These are phyloP conservation scores for Idaea dimidiata DNA, from an alignment of 2,888 invertebrate species.

Conservation along the genomic window DNA sequence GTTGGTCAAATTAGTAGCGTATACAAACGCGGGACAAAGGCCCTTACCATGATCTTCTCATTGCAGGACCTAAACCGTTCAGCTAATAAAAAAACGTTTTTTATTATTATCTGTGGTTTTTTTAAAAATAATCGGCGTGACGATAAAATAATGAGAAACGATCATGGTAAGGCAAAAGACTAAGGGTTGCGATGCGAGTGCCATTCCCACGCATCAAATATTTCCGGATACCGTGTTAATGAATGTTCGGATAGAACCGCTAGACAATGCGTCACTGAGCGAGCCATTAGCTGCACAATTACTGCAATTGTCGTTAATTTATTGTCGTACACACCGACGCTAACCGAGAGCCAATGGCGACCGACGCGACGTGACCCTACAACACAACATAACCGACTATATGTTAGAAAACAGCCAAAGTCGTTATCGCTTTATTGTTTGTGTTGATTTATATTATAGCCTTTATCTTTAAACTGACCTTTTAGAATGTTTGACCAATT, in stretches of 20 bases:
- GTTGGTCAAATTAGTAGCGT: slow-evolving; percentile 35
- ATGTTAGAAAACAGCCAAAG: not conserved
- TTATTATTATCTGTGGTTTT: too few relatives aligned
- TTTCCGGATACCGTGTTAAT: slow-evolving; percentile 58
- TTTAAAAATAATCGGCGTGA: too few relatives aligned
- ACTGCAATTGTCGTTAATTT: slow-evolving; percentile 78
- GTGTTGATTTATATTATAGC: not conserved
- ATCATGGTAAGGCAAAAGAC: too few relatives aligned
- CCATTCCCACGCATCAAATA: slow-evolving; percentile 61
- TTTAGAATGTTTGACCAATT: not conserved
- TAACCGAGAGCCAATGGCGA: slow-evolving; percentile 30
- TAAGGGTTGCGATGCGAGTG: slow-evolving; percentile 20
- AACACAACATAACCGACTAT: not conserved
- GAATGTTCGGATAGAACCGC: slow-evolving; percentile 57
- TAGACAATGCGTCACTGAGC: slow-evolving; percentile 70
- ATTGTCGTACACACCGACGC: slow-evolving; percentile 58
- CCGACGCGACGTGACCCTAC: slow-evolving; percentile 18
- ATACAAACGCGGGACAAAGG: slow-evolving; percentile 33
- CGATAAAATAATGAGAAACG: too few relatives aligned
- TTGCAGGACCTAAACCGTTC: too few relatives aligned
- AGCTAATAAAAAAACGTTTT: too few relatives aligned
- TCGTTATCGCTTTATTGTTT: slow-evolving; percentile 1
- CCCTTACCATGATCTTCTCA: too few relatives aligned
- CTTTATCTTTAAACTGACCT: not conserved
- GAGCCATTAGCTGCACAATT: slow-evolving; percentile 74